Conservation (phyloP, 2,113 vertebrate genomes). For the Mesembrinibis cayennensis region DNA sequence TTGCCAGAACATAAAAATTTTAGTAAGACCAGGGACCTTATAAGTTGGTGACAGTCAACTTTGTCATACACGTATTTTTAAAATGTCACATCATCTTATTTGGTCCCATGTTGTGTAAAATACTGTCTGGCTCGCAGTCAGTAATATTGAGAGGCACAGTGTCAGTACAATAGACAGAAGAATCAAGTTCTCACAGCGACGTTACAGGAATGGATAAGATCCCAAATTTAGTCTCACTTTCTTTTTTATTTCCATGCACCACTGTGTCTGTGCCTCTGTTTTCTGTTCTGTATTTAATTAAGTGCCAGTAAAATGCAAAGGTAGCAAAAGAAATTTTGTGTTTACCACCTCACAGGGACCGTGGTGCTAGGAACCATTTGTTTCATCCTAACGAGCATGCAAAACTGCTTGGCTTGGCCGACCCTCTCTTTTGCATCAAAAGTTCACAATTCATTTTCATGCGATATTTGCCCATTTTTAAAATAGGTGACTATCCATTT, state of each 20-base stretch:
- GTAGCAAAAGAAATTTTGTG: not conserved
- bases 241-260: not conserved
- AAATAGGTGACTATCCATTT: not conserved
- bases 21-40: not conserved
- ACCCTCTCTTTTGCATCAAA: not conserved
- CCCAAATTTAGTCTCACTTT: not conserved
- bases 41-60: not conserved
- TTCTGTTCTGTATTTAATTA: not conserved
- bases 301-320: not conserved
- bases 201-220: not conserved
- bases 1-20: not conserved
- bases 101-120: not conserved
- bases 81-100: not conserved
- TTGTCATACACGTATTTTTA: not conserved
- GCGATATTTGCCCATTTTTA: not conserved
- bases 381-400: accelerated
- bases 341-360: not conserved
- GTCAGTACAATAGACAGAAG: not conserved
- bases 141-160: not conserved
- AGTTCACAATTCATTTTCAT: not conserved
- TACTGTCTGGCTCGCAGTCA: not conserved
- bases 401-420: not conserved
- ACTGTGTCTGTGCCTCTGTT: not conserved
- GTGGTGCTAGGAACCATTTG: accelerated
- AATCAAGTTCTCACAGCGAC: not conserved